Evolutionary conservation across 2,797 vertebrate genomes (phyloP), one percentile per base, ranked within the genome.

Genomic region (Protonibea diacanthus): DNA sequence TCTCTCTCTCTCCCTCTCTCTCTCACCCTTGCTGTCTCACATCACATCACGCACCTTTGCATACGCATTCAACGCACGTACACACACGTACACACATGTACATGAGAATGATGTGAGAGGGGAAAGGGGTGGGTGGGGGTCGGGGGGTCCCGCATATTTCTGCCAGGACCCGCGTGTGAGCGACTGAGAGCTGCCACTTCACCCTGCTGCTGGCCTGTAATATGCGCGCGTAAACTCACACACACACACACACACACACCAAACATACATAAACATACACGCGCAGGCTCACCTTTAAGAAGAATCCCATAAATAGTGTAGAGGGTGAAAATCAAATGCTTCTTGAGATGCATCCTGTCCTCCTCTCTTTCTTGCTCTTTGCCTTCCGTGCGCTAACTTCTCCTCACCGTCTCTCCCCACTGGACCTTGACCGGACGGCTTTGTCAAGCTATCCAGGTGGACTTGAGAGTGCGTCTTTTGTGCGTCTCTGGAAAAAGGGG

Each of bases 251-350:
- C 18, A 27, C 20, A 49, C 75, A 52, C 47, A 5, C 51, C 2
- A 38, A 38, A 38, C 33, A 38, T 9, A 38, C 33, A 38, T 9
- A 2, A 38, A 38, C 33, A 38, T 38, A 38, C 33, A 38, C 33
- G 8, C 33, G 33, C 71, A 38, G n/a, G 23, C 92, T 93, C 87
- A 95, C 94, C 94, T 95, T 94, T 94, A 18, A 92, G 88, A 86
- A 94, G 91, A 85, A 94, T 93, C 90, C 92, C 93, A 60, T 92
- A 93, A 78, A 94, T 75, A 78, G 92, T 90, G 90, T 91, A 95
- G 89, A 95, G 91, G 78, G 90, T 94, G 86, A 95, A 92, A 89
- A 94, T 76, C 81, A 94, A 76, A 90, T 92, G 80, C 79, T 82
- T 92, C 78, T 94, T 93, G 84, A 91, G 83, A 77, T 92, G 92